Conservation (phyloP, 2,888 invertebrate species). For the Aspidapion aeneum region DNA sequence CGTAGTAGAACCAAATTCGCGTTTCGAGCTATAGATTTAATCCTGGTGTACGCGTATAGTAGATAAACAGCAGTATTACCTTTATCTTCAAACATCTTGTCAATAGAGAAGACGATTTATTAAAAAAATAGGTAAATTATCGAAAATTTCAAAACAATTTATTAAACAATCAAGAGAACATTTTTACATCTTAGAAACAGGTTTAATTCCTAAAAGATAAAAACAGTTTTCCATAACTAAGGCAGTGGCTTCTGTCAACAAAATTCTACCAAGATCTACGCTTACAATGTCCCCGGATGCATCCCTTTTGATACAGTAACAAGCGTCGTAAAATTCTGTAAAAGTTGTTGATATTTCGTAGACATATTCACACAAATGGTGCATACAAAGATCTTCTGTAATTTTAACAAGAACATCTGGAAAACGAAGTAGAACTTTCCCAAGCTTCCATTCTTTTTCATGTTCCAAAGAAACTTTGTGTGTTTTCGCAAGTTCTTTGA, state of each 20-base stretch:
- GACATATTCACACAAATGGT: conserved; percentile 90
- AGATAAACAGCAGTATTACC: no score
- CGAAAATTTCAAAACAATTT: no score
- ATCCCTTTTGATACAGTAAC: conserved; percentile 96
- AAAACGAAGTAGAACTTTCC: conserved; percentile 80
- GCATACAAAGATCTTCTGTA: conserved; percentile 75
- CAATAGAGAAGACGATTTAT: conserved; percentile 98
- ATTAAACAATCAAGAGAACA: no score
- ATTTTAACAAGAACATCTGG: conserved; percentile 84
- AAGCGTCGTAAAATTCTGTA: conserved; percentile 95
- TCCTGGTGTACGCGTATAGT: no score
- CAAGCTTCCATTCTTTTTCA: conserved; percentile 92
- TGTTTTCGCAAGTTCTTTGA: conserved; percentile 58
- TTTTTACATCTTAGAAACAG: conserved; percentile 85
- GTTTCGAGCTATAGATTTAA: no score
- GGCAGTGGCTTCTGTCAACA: conserved; percentile 92
- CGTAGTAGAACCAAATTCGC: no score
- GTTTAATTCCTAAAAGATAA: conserved; percentile 84
- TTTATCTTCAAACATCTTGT: conserved; percentile 98
- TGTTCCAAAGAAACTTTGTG: conserved; percentile 70
- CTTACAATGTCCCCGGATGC: conserved; percentile 73
- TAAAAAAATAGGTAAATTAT: no score
- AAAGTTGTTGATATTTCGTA: conserved; percentile 93
- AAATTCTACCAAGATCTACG: conserved; percentile 81
- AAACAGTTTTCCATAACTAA: conserved; percentile 84